Evolutionary conservation across 2,888 invertebrate genomes (phyloP).

Genomic region (Allophyes oxyacanthae): DNA sequence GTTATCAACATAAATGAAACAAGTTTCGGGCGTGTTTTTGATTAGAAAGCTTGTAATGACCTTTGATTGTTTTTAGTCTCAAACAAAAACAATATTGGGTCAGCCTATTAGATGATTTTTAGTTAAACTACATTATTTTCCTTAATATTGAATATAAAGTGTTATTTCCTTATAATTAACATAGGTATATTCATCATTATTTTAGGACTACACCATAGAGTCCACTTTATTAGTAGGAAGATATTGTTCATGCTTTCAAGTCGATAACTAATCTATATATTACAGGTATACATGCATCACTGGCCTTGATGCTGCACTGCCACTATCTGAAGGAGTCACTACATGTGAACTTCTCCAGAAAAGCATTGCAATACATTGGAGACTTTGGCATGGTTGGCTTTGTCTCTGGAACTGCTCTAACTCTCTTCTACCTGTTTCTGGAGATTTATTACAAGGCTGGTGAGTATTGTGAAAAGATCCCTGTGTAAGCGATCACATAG

Average conservation of each 20-base stretch:
- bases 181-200: no score
- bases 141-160: no score
- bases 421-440: constrained; percentile 83
- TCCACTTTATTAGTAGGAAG: no score
- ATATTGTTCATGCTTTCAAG: no score
- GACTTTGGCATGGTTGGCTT: constrained; percentile 85
- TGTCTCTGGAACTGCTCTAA: constrained; percentile 80
- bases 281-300: constrained; percentile 77
- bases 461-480: constrained; percentile 59
- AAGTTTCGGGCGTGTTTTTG: not conserved
- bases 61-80: not conserved
- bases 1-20: not conserved
- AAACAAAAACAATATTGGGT: no score
- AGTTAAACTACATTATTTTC: no score
- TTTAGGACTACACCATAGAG: no score
- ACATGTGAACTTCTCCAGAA: constrained; percentile 85
- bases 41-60: constrained; percentile 11
- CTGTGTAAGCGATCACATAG: no score
- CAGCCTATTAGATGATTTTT: no score
- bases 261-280: constrained; percentile 22
- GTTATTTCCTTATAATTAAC: no score
- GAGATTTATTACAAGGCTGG: constrained; percentile 81
- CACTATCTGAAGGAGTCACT: constrained; percentile 81
- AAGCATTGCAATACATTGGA: constrained; percentile 82
- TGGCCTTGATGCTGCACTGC: constrained; percentile 80